These are phyloP conservation scores for Drosophila albomicans DNA, from an alignment of 1,140 invertebrate species.

Conservation along the genomic window DNA sequence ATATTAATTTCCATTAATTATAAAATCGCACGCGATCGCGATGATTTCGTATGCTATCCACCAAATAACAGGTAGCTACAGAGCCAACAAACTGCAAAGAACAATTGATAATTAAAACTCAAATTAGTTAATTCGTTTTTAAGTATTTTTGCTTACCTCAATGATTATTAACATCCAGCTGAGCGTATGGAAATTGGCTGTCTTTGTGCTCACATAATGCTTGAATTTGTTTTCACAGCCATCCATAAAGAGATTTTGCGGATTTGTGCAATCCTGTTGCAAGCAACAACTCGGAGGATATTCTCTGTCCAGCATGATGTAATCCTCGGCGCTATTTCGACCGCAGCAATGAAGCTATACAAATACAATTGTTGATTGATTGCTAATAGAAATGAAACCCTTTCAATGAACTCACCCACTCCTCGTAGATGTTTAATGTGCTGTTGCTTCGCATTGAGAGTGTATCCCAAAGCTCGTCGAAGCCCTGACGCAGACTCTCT, in stretches of 20 bases:
- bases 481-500: slow-evolving; percentile 57
- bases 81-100: slow-evolving; percentile 70
- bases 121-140: neutral
- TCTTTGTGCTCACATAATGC: slow-evolving; percentile 67
- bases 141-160: slow-evolving; percentile 52
- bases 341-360: slow-evolving; percentile 75
- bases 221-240: slow-evolving; percentile 72
- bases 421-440: slow-evolving; percentile 63
- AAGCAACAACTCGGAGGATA: slow-evolving; percentile 66
- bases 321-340: slow-evolving; percentile 73
- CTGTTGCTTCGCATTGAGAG: slow-evolving; percentile 40
- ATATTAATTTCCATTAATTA: slow-evolving; percentile 54
- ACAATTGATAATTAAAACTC: neutral
- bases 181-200: slow-evolving; percentile 65
- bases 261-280: slow-evolving; percentile 61
- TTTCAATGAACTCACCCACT: slow-evolving; percentile 65
- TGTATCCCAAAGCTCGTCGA: slow-evolving; percentile 75
- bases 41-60: slow-evolving; percentile 81
- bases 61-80: slow-evolving; percentile 73
- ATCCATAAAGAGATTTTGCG: slow-evolving; percentile 62
- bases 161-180: slow-evolving; percentile 71
- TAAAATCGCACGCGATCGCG: slow-evolving; percentile 79
- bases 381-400: neutral
- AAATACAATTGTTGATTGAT: neutral
- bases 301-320: slow-evolving; percentile 63